Evolutionary conservation across 2,113 vertebrate genomes (phyloP), one percentile per base, ranked within the genome.

Genomic region (Platycercus adscitus): DNA sequence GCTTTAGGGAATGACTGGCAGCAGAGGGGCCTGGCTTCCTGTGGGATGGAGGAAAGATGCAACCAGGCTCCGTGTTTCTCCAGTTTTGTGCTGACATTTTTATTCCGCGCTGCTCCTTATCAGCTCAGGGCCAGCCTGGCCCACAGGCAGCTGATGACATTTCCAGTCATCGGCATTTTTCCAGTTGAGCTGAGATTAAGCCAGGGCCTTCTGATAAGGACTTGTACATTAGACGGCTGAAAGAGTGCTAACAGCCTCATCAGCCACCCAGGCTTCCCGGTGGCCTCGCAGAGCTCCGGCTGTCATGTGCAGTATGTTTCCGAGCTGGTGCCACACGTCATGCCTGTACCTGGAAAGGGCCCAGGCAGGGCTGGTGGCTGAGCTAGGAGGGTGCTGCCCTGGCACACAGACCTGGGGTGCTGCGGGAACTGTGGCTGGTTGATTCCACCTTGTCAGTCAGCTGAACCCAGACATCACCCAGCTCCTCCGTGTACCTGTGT

Each of bases 101-200:
- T 91, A 78, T 93, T 93, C 68, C 28, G 33, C 2, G 0, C 83
- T 91, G 72, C 76, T 95, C 72, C 88, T 92, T 96, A 94, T 93
- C 94, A 95, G 91, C 88, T 95, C 43, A 81, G 91, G 81, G 91
- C 63, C 93, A 93, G 91, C 24, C 79, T 93, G 71, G 90, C 90
- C 88, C 93, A 93, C 82, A 88, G 64, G 79, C 95, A 95, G 90
- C 90, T 93, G 94, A 94, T 94, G 58, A 95, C 91, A 91, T 68
- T 58, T 83, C 72, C 24, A 68, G 72, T 85, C 61, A 49, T 63
- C 43, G 6, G 35, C 83, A 85, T 84, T 86, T 82, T 88, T 63
- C 88, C 89, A 95, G 81, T 60, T 71, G 52, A 86, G 72, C 87
- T 92, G 71, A 91, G 60, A 73, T 82, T 91, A 94, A 86, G 71